A percentile compares a stretch with the other conserved stretches of the same genome.
Evolutionary conservation across 2,797 vertebrate genomes (phyloP).

Genomic region (Propithecus perrieri): DNA sequence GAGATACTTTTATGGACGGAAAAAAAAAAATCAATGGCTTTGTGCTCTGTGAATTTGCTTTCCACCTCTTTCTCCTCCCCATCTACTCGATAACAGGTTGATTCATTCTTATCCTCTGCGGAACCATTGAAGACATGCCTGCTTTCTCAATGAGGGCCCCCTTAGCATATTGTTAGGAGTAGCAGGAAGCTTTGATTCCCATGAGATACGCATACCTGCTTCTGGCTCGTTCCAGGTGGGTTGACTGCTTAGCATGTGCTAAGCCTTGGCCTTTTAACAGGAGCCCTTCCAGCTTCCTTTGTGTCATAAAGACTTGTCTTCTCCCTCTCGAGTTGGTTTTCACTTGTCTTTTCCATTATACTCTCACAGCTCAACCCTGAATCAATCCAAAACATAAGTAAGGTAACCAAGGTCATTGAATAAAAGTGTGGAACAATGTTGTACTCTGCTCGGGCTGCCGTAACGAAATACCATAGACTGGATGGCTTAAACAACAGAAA

Average conservation of each 20-base stretch:
- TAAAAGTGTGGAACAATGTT: not conserved
- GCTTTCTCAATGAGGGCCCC: not conserved
- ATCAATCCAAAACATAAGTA: not conserved
- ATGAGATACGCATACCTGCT: rapidly evolving
- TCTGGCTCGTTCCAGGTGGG: not conserved
- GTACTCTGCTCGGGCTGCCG: not conserved
- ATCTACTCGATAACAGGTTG: not conserved
- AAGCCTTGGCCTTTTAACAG: not conserved
- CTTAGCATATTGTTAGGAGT: not conserved
- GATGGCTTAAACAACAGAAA: not conserved
- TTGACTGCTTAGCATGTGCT: not conserved
- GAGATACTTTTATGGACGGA: conserved; percentile 51
- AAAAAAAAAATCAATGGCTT: not conserved
- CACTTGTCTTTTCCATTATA: not conserved
- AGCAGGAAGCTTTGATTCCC: not conserved
- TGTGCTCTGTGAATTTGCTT: conserved; percentile 3
- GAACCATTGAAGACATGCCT: not conserved
- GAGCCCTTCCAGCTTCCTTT: not conserved
- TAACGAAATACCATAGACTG: not conserved
- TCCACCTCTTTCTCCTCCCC: not conserved
- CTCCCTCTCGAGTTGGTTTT: not conserved
- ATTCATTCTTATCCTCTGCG: not conserved
- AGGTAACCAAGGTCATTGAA: not conserved
- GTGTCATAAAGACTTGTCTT: not conserved
- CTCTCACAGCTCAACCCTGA: not conserved